Evolutionary conservation across 2,797 vertebrate genomes (phyloP).

Genomic region (Poliocrania exsul): DNA sequence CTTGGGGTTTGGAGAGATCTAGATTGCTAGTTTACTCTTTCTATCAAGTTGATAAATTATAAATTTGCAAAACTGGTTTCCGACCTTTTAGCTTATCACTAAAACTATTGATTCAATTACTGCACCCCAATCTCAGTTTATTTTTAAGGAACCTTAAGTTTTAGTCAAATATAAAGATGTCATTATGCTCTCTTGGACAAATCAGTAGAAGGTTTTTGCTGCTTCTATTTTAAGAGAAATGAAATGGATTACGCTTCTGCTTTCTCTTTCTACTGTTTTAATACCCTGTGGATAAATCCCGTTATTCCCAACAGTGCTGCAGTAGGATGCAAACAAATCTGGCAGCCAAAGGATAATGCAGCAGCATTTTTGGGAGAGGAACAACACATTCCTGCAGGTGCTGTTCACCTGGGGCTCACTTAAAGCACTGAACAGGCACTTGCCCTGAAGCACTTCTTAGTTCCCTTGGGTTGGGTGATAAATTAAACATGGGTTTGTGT

Average conservation of each 20-base stretch:
- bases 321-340: not conserved
- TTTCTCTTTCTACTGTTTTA: not conserved
- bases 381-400: not conserved
- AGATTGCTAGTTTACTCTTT: conserved; percentile 72
- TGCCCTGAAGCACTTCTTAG: not conserved
- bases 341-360: not conserved
- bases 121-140: not conserved
- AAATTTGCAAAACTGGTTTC: not conserved
- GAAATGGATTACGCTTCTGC: not conserved
- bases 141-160: not conserved
- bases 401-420: not conserved
- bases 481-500: not conserved
- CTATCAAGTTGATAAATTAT: not conserved
- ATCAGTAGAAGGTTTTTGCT: not conserved
- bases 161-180: not conserved
- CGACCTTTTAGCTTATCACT: not conserved
- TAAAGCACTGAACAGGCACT: not conserved
- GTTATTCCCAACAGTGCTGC: not conserved
- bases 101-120: not conserved
- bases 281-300: not conserved
- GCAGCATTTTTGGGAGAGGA: not conserved
- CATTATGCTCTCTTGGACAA: not conserved
- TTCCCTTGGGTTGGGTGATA: not conserved
- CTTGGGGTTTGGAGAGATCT: conserved; percentile 59
- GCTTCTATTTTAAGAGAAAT: conserved; percentile 8